Conservation (phyloP, 1,140 invertebrate genomes). For the Drosophila pseudoobscura region DNA sequence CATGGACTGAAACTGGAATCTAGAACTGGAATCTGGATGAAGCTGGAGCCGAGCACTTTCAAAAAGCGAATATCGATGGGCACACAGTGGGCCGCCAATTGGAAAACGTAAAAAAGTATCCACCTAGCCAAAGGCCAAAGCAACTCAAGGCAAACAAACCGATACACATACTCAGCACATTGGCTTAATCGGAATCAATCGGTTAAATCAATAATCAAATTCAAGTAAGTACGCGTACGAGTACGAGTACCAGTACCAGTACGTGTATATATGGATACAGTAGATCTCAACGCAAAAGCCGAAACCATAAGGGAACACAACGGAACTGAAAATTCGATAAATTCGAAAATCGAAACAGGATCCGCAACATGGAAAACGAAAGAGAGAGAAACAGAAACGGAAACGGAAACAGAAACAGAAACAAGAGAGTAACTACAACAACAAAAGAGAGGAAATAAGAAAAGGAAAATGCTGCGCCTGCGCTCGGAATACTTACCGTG, state of each 20-base stretch:
- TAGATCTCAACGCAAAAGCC: conserved; percentile 40
- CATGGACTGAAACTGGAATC: background rate
- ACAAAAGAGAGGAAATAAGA: conserved; percentile 44
- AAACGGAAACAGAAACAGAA: conserved; percentile 28
- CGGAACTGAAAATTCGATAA: conserved; percentile 7
- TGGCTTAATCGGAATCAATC: too few relatives aligned
- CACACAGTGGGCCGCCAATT: background rate
- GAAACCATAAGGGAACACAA: conserved; percentile 18
- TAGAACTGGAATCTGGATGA: background rate
- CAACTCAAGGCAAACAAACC: conserved; percentile 32
- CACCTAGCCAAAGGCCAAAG: conserved; percentile 36
- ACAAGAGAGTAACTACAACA: conserved; percentile 18
- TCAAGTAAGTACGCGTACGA: too few relatives aligned
- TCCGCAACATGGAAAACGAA: conserved; percentile 20
- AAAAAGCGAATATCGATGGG: background rate
- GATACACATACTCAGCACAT: conserved; percentile 3
- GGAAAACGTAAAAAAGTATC: conserved; percentile 26
- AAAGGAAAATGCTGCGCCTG: conserved; percentile 69
- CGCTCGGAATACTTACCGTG: conserved; percentile 89
- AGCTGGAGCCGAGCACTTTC: conserved; percentile 3
- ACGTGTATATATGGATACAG: conserved; percentile 22
- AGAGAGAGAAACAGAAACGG: background rate
- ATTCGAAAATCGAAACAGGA: conserved; percentile 5
- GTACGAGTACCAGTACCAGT: background rate
- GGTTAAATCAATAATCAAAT: too few relatives aligned